Conservation (phyloP, 2,797 vertebrate species). For the Silurus aristotelis region DNA sequence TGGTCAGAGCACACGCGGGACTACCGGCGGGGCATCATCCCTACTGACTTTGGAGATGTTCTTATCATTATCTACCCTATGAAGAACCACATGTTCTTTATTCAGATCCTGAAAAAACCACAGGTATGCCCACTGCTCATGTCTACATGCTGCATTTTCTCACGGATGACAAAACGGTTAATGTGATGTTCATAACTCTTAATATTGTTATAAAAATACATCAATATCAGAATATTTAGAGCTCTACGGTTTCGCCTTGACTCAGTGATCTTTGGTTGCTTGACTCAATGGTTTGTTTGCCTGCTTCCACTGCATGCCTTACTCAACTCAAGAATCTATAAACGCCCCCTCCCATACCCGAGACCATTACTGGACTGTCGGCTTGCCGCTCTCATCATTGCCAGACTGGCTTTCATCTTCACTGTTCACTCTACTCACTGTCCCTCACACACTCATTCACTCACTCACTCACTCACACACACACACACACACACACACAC, state of each 20-base stretch:
- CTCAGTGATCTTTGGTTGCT: slow-evolving; percentile 7
- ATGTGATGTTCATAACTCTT: not conserved
- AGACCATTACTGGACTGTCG: slow-evolving; percentile 74
- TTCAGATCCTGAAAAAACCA: slow-evolving; percentile 93
- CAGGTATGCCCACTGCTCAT: slow-evolving; percentile 75
- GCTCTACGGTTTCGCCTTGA: not conserved
- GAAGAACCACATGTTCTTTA: slow-evolving; percentile 97
- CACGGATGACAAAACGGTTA: too few species aligned
- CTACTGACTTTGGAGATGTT: slow-evolving; percentile 96
- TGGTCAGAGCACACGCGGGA: slow-evolving; percentile 98
- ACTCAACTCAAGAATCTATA: slow-evolving; percentile 57
- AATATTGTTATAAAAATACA: not conserved
- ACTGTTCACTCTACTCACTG: slow-evolving; percentile 41
- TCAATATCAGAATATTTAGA: not conserved
- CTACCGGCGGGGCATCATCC: slow-evolving; percentile 94
- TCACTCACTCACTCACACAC: not conserved
- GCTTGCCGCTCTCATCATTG: slow-evolving; percentile 69
- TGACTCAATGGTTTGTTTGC: slow-evolving; percentile 52
- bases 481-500: not conserved
- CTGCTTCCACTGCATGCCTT: slow-evolving; percentile 45
- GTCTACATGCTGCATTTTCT: not conserved
- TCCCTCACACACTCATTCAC: too few species aligned
- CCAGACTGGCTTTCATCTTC: slow-evolving; percentile 74
- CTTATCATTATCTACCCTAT: slow-evolving; percentile 96
- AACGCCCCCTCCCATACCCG: slow-evolving; percentile 38